Evolutionary conservation across 2,888 invertebrate species (phyloP).

Genomic region (Atethmia centrago): DNA sequence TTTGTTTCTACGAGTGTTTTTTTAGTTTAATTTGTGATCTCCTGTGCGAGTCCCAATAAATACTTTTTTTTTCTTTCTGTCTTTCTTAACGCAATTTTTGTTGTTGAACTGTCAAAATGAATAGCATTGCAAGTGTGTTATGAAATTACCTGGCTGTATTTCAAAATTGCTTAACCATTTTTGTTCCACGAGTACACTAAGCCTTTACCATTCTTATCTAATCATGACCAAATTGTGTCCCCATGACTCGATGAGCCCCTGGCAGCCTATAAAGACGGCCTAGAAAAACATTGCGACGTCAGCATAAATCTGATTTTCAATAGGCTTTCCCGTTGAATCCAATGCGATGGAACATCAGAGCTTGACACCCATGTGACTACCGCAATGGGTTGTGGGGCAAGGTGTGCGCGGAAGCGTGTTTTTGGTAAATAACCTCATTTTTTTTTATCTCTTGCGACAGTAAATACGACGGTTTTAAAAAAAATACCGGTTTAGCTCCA

Average conservation of each 20-base stretch:
- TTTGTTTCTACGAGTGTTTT: too few species aligned
- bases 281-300: constrained; percentile 9
- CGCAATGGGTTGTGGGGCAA: constrained; percentile 1
- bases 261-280: background rate
- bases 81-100: too few species aligned
- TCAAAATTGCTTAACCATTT: background rate
- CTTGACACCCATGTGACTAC: constrained; percentile 31
- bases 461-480: too few species aligned
- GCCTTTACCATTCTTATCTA: background rate
- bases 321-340: constrained; percentile 42
- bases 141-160: too few species aligned
- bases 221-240: constrained; percentile 32
- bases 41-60: too few species aligned
- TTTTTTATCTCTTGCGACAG: too few species aligned
- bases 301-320: constrained; percentile 53
- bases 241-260: constrained; percentile 2
- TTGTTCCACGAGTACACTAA: background rate
- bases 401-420: background rate
- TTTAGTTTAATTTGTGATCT: too few species aligned
- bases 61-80: too few species aligned
- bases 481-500: too few species aligned
- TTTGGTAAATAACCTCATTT: too few species aligned
- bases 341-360: constrained; percentile 39
- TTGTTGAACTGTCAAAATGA: too few species aligned
- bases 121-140: too few species aligned